Conservation (phyloP, 2,113 vertebrate genomes). For the Tenebrosternarchus preto region DNA sequence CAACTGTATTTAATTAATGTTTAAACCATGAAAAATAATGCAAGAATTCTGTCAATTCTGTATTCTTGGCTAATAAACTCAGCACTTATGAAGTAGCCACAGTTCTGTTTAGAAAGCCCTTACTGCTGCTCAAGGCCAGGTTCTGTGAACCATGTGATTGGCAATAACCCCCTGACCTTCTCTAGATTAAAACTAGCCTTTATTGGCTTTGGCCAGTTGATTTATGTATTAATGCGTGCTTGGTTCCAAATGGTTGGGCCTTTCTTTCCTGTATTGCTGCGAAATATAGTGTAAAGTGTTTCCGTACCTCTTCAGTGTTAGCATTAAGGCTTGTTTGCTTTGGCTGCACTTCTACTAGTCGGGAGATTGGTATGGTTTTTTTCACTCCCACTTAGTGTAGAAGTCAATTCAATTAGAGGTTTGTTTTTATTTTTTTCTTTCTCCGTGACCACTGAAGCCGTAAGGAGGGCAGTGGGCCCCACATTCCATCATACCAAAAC, state of each 20-base stretch:
- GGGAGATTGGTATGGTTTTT: conserved; percentile 29
- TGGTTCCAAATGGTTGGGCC: conserved; percentile 35
- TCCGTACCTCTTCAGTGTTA: conserved; percentile 25
- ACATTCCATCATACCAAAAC: conserved; percentile 30
- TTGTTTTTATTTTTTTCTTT: conserved; percentile 18
- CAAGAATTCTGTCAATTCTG: background rate
- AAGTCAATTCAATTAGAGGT: conserved; percentile 41
- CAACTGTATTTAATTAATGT: background rate
- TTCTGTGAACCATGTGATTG: conserved; percentile 18
- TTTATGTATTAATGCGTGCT: conserved; percentile 31
- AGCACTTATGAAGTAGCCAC: background rate
- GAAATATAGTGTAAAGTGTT: conserved; percentile 32
- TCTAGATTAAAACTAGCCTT: conserved; percentile 19
- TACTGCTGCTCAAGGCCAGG: conserved; percentile 8
- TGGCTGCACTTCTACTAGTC: conserved; percentile 40
- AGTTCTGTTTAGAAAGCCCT: background rate
- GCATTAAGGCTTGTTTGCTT: conserved; percentile 42
- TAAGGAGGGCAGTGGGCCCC: conserved; percentile 18
- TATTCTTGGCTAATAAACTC: background rate
- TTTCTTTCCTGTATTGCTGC: conserved; percentile 23
- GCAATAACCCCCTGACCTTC: conserved; percentile 30
- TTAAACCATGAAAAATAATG: background rate
- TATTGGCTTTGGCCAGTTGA: conserved; percentile 37
- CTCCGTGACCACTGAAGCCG: conserved; percentile 27
- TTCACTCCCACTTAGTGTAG: conserved; percentile 17